phyloP scores from a whole-genome alignment of 1,140 invertebrate genomes.

The Lamellibrachia luymesi region DNA sequence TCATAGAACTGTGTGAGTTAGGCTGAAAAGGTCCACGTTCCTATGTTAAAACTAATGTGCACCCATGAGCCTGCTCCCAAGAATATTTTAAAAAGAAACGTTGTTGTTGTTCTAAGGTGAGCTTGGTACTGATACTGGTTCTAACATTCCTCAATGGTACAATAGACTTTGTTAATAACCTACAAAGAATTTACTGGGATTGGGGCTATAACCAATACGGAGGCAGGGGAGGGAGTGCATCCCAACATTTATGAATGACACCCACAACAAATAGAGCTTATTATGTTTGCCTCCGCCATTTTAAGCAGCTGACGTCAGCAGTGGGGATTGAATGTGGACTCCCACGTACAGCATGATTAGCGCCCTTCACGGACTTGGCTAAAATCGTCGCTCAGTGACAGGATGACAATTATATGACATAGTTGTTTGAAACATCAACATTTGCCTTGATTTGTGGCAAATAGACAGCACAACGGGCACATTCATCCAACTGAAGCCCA shows the following conservation, averaged over 20 bases:
- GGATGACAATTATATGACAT: background rate
- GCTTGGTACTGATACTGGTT: no score
- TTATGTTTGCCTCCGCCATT: background rate
- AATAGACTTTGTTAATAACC: background rate
- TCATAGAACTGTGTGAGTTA: no score
- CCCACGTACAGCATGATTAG: background rate
- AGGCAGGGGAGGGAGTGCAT: background rate
- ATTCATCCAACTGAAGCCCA: background rate
- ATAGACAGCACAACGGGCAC: background rate
- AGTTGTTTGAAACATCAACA: background rate
- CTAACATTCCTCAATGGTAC: background rate
- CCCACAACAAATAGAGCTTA: no score
- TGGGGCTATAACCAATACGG: no score
- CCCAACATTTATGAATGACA: background rate
- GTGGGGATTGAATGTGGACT: background rate
- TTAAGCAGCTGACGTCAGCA: background rate
- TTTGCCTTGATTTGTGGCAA: background rate
- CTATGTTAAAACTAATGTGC: no score
- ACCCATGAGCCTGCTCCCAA: no score
- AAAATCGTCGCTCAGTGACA: background rate
- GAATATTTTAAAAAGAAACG: no score
- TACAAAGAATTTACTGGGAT: background rate
- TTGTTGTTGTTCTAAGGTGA: no score
- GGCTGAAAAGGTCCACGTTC: no score
- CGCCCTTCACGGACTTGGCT: background rate